Percentiles rank a stretch among this genome's conserved stretches.
These are phyloP conservation scores for Carlito syrichta DNA, from an alignment of 2,113 vertebrate species.

Conservation along the genomic window DNA sequence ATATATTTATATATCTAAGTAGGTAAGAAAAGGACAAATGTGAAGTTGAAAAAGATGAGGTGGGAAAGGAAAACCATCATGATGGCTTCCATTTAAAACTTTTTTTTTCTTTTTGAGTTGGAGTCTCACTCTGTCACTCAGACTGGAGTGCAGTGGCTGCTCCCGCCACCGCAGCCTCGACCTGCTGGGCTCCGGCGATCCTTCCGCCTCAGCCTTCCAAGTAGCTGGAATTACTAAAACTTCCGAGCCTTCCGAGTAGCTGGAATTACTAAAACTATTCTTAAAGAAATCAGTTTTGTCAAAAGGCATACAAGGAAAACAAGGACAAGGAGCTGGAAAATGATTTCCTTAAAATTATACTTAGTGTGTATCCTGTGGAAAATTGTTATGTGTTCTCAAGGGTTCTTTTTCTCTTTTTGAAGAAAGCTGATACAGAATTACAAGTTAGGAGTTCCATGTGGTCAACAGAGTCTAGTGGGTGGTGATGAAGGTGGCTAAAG, in stretches of 20 bases:
- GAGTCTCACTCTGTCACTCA: no score
- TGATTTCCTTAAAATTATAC: background rate
- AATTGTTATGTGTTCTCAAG: background rate
- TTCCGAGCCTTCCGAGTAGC: no score
- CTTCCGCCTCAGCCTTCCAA: no score
- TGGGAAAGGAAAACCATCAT: background rate
- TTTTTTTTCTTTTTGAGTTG: no score
- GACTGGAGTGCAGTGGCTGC: no score
- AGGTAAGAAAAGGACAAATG: background rate
- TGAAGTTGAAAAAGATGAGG: background rate
- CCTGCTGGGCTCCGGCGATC: no score
- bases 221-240: no score
- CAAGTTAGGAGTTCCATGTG: background rate
- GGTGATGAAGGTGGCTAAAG: background rate
- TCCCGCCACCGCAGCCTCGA: no score
- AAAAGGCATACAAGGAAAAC: background rate
- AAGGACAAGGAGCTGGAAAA: background rate
- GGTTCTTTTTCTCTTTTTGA: background rate
- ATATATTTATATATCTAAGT: background rate
- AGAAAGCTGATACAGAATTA: background rate
- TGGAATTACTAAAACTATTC: background rate
- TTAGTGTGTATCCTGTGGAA: background rate
- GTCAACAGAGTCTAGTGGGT: background rate
- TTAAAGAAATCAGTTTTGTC: background rate
- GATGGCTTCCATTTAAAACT: background rate